Evolutionary conservation across 2,797 vertebrate genomes (phyloP).

Genomic region (Psittacula echo): DNA sequence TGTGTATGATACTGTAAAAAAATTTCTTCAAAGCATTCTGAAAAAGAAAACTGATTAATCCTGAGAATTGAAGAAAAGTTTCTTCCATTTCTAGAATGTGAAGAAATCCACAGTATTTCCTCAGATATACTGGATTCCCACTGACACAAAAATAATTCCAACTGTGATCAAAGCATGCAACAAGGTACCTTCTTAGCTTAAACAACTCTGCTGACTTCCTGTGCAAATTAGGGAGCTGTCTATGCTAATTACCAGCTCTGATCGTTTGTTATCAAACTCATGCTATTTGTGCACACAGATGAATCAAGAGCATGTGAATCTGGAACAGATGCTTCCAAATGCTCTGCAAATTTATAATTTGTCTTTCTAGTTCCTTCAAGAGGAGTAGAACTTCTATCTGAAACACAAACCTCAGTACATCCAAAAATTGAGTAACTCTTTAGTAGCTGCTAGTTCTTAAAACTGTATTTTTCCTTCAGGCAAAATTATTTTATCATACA

Average conservation of each 20-base stretch:
- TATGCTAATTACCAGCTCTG: conserved; percentile 38
- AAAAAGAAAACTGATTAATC: not conserved
- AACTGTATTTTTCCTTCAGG: not conserved
- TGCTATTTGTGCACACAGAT: conserved; percentile 39
- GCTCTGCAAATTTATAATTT: not conserved
- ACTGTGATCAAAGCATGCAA: not conserved
- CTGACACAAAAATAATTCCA: not conserved
- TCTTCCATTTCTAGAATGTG: not conserved
- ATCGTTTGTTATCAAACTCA: conserved; percentile 23
- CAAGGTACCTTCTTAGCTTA: not conserved
- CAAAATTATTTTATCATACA: not conserved
- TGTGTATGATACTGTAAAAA: not conserved
- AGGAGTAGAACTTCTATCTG: not conserved
- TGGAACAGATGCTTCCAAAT: not conserved
- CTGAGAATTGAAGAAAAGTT: not conserved
- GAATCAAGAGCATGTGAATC: conserved; percentile 30
- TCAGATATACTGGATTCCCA: not conserved
- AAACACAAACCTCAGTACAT: not conserved
- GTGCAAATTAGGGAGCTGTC: conserved; percentile 49
- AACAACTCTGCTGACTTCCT: not conserved
- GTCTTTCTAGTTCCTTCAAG: not conserved
- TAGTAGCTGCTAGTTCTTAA: not conserved
- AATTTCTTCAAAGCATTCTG: not conserved
- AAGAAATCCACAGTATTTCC: not conserved
- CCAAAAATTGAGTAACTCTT: not conserved